A percentile compares a stretch with the other conserved stretches of the same genome.
phyloP scores from a whole-genome alignment of 2,113 vertebrate species.

The Microtus oregoni region DNA sequence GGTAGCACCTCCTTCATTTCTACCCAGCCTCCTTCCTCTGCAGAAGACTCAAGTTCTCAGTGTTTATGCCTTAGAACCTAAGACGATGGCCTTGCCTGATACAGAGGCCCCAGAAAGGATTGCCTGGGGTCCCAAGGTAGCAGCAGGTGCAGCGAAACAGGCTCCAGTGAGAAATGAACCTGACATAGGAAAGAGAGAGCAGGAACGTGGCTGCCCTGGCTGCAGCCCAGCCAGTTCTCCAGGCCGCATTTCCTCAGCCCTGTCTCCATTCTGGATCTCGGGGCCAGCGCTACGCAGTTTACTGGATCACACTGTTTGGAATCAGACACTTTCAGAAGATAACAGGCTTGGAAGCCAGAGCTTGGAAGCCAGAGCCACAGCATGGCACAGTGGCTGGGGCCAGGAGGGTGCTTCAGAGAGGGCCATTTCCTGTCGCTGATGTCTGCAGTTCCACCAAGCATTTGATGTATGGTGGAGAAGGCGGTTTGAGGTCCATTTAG shows the following conservation, averaged over 20 bases:
- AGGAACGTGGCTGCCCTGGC: conserved; percentile 39
- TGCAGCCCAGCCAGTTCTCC: conserved; percentile 59
- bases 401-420: conserved; percentile 63
- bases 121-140: conserved; percentile 59
- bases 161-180: conserved; percentile 55
- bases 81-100: neutral
- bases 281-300: conserved; percentile 56
- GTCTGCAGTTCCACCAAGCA: conserved; percentile 57
- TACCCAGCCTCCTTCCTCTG: neutral
- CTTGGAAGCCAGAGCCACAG: conserved; percentile 64
- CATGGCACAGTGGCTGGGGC: conserved; percentile 40
- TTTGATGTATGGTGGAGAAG: neutral
- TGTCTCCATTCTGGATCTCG: conserved; percentile 13
- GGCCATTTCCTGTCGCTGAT: conserved; percentile 50
- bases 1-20: neutral
- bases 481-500: neutral
- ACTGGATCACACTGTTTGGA: neutral
- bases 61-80: neutral
- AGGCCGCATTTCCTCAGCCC: conserved; percentile 63
- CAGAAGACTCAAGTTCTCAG: neutral
- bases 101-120: conserved; percentile 52
- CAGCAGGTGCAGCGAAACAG: conserved; percentile 63
- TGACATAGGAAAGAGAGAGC: conserved; percentile 40
- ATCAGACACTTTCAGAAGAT: neutral
- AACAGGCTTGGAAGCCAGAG: conserved; percentile 55